phyloP scores from a whole-genome alignment of 1,140 invertebrate genomes.

The Coptotermes formosanus region DNA sequence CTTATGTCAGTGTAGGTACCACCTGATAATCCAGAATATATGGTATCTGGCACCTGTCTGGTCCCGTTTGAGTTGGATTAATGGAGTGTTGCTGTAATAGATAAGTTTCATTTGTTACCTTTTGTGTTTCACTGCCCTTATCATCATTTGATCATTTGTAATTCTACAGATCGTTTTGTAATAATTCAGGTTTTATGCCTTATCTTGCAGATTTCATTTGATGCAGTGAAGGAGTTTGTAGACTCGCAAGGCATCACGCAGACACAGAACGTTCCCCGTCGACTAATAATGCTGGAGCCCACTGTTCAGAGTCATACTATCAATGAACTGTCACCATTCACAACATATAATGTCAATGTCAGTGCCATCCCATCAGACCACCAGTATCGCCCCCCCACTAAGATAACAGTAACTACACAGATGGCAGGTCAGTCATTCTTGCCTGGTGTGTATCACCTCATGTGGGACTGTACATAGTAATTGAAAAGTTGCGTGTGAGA shows the following conservation, averaged over 20 bases:
- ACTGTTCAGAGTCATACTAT: slow-evolving; percentile 70
- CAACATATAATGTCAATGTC: slow-evolving; percentile 92
- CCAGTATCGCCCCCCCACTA: slow-evolving; percentile 82
- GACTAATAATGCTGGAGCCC: slow-evolving; percentile 69
- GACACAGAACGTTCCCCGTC: slow-evolving; percentile 74
- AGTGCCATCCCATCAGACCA: slow-evolving; percentile 83
- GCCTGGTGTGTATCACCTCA: too few species aligned
- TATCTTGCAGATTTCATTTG: slow-evolving; percentile 72
- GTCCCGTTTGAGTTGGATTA: too few species aligned
- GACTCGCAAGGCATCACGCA: slow-evolving; percentile 92
- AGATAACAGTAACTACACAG: slow-evolving; percentile 93
- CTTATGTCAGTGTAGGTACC: too few species aligned
- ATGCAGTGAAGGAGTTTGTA: slow-evolving; percentile 92
- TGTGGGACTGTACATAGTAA: too few species aligned
- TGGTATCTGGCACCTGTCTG: too few species aligned
- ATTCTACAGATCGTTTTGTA: too few species aligned
- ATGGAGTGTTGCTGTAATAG: too few species aligned
- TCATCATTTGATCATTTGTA: too few species aligned
- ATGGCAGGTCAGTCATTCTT: slow-evolving; percentile 64
- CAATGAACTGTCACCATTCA: slow-evolving; percentile 88
- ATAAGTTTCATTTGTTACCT: too few species aligned
- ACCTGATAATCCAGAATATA: too few species aligned
- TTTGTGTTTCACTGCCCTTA: too few species aligned
- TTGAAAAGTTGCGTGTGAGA: too few species aligned
- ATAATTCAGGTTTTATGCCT: not conserved